Percentiles rank a stretch among this genome's conserved stretches.
Conservation (phyloP, 2,797 vertebrate species). For the Xerus rutilus region DNA sequence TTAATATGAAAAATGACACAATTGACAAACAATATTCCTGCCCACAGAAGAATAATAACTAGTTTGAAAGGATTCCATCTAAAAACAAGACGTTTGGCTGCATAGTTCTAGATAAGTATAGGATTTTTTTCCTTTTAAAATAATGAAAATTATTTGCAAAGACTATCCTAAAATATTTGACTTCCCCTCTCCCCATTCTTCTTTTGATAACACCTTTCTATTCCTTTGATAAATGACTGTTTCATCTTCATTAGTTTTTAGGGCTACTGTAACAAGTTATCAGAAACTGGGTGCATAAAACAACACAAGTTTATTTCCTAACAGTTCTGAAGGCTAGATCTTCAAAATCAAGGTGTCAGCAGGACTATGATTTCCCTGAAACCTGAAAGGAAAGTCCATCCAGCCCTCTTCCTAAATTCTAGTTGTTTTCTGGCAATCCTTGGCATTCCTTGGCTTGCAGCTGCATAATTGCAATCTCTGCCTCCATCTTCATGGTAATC, state of each 20-base stretch:
- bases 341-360: neutral
- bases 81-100: constrained; percentile 1
- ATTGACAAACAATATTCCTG: neutral
- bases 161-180: neutral
- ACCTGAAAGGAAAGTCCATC: neutral
- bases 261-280: neutral
- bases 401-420: neutral
- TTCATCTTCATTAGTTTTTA: neutral
- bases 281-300: neutral
- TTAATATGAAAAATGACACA: neutral
- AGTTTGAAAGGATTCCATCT: constrained; percentile 18
- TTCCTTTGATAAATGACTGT: neutral
- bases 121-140: constrained; percentile 9
- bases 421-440: neutral
- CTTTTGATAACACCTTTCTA: neutral
- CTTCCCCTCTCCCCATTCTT: neutral
- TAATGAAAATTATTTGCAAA: constrained; percentile 16
- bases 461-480: neutral
- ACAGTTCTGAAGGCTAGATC: neutral
- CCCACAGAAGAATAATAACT: neutral
- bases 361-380: neutral
- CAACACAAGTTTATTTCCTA: neutral
- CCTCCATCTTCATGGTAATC: neutral
- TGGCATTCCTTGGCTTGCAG: neutral
- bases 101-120: neutral